Conservation (phyloP, 2,797 vertebrate species). For the Sebastes taczanowskii region DNA sequence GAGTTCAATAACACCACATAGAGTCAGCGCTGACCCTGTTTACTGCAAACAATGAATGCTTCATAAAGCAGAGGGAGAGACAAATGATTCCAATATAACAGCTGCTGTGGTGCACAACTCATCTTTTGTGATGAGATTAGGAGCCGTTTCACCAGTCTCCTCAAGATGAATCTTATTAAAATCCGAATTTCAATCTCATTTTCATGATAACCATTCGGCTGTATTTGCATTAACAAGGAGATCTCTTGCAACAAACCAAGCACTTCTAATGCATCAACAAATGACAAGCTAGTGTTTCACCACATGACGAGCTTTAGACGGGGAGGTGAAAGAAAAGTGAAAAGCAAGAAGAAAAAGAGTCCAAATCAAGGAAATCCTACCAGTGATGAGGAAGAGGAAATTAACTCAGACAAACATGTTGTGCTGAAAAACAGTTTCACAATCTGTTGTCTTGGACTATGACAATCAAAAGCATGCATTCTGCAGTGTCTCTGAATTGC, state of each 20-base stretch:
- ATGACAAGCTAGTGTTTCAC: constrained; percentile 1
- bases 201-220: constrained; percentile 8
- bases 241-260: constrained; percentile 9
- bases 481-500: neutral
- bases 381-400: neutral
- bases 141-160: neutral
- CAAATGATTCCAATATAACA: constrained; percentile 17
- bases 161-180: constrained; percentile 37
- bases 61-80: constrained; percentile 10
- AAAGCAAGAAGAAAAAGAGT: neutral
- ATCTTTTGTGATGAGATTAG: constrained; percentile 34
- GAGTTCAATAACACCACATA: neutral
- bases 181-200: constrained; percentile 28
- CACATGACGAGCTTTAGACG: neutral
- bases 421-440: neutral
- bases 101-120: neutral
- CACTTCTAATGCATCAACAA: constrained; percentile 7
- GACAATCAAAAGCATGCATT: neutral
- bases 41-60: constrained; percentile 10
- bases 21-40: constrained; percentile 3
- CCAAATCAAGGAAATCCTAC: neutral
- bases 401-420: neutral
- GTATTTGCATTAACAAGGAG: constrained; percentile 13
- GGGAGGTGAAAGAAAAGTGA: neutral
- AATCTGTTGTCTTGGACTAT: neutral